Conservation (phyloP, 37 sponge, comb jelly and placozoan genomes). For the Dysidea cf. avara region DNA sequence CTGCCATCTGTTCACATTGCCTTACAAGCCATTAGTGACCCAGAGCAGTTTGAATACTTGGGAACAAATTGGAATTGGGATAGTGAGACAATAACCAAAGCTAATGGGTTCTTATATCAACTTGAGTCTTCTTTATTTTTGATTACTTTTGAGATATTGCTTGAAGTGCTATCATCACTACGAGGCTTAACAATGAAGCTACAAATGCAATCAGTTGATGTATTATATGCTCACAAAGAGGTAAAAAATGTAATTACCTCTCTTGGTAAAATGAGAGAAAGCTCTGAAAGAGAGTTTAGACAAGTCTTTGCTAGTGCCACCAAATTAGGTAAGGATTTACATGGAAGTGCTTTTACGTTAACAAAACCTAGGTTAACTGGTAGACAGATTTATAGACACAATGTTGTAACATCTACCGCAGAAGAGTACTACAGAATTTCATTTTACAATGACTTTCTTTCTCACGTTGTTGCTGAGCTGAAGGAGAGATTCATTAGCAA, state of each 20-base stretch:
- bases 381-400: slow-evolving; percentile 35
- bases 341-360: slow-evolving; percentile 7
- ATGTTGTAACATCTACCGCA: slow-evolving; percentile 5
- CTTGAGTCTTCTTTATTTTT: slow-evolving; percentile 47
- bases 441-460: slow-evolving; percentile 41
- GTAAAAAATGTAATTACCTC: slow-evolving; percentile 24
- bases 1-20: slow-evolving; percentile 30
- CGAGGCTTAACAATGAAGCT: slow-evolving; percentile 44
- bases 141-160: slow-evolving; percentile 50
- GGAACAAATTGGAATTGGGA: slow-evolving; percentile 70
- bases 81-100: slow-evolving; percentile 49
- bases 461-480: slow-evolving; percentile 28
- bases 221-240: slow-evolving; percentile 34
- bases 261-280: slow-evolving; percentile 18
- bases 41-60: not conserved
- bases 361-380: slow-evolving; percentile 22
- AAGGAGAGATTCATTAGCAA: slow-evolving; percentile 33
- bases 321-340: slow-evolving; percentile 12
- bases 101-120: slow-evolving; percentile 55
- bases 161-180: slow-evolving; percentile 31
- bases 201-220: slow-evolving; percentile 42
- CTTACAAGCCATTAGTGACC: slow-evolving; percentile 31
- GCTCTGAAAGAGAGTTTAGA: slow-evolving; percentile 16
- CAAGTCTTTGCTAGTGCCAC: slow-evolving; percentile 23
- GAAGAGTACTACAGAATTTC: slow-evolving; percentile 57